A percentile compares a stretch with the other conserved stretches of the same genome.
Conservation (phyloP, 2,888 invertebrate genomes). For the Tiphia femorata region DNA sequence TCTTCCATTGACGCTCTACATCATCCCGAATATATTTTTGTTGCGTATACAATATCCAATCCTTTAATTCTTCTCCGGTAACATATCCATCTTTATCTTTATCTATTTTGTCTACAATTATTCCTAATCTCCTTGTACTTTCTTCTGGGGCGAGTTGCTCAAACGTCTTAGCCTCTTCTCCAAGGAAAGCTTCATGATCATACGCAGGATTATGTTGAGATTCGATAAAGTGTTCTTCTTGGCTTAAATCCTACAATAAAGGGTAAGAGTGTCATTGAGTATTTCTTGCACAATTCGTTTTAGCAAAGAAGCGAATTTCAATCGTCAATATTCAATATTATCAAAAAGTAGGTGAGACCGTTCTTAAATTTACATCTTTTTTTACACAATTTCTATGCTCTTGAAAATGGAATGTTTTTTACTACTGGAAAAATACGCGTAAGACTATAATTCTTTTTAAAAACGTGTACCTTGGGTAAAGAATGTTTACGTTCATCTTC, state of each 20-base stretch:
- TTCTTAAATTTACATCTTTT: neutral
- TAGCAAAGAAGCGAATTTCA: neutral
- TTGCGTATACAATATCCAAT: conserved; percentile 97
- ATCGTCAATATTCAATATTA: neutral
- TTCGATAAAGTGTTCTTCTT: conserved; percentile 84
- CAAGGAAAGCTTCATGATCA: conserved; percentile 97
- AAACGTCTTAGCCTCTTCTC: conserved; percentile 94
- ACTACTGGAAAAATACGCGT: neutral
- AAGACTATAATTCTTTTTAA: too few species aligned
- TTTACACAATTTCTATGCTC: neutral
- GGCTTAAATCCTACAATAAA: conserved; percentile 47
- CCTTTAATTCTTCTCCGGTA: conserved; percentile 89
- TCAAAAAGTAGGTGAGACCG: neutral
- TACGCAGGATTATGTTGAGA: conserved; percentile 90
- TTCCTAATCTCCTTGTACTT: conserved; percentile 87
- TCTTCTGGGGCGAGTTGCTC: conserved; percentile 96
- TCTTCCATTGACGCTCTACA: conserved; percentile 92
- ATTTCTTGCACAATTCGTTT: neutral
- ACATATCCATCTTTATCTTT: conserved; percentile 85
- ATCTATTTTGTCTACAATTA: conserved; percentile 96
- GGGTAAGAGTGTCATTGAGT: neutral
- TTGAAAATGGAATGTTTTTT: neutral
- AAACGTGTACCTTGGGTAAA: conserved; percentile 70
- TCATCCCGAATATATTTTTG: conserved; percentile 92
- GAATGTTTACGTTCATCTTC: conserved; percentile 76